Conservation (phyloP, 2,113 vertebrate genomes). For the Verasper variegatus region DNA sequence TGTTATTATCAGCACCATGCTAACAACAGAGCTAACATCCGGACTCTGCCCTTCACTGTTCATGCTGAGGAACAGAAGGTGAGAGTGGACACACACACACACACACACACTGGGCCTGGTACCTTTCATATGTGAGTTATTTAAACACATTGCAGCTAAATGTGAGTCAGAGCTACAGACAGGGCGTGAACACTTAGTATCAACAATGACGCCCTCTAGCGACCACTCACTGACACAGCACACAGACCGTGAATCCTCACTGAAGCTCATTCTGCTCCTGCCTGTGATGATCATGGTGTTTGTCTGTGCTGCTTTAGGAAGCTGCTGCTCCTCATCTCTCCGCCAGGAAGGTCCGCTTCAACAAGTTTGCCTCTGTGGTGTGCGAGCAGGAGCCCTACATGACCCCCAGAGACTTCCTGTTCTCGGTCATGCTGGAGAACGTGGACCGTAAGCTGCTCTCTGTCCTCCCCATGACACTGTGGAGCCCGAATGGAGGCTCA, state of each 20-base stretch:
- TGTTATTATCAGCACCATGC: slow-evolving; percentile 37
- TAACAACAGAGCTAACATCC: background rate
- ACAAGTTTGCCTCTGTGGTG: slow-evolving; percentile 90
- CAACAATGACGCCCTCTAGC: slow-evolving; percentile 7
- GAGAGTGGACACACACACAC: slow-evolving; percentile 15
- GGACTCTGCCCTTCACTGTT: slow-evolving; percentile 54
- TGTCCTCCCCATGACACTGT: background rate
- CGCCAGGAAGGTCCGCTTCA: slow-evolving; percentile 82
- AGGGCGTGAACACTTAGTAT: background rate
- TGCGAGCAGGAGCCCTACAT: slow-evolving; percentile 92
- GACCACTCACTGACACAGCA: background rate
- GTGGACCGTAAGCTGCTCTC: slow-evolving; percentile 87
- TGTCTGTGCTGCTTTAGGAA: slow-evolving; percentile 40
- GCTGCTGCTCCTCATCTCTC: slow-evolving; percentile 36
- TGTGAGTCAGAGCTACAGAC: too few species aligned
- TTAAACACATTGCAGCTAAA: background rate
- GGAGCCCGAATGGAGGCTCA: background rate
- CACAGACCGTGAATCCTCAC: background rate
- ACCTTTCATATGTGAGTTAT: too few species aligned
- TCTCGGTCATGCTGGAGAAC: slow-evolving; percentile 92
- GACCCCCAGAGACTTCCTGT: slow-evolving; percentile 97
- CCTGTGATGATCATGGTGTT: background rate
- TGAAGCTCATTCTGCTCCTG: background rate
- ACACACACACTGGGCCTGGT: background rate
- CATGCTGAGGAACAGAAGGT: slow-evolving; percentile 63